Base-by-base conservation (phyloP, 30 jellyfish, hydroid and myxozoan genomes). In the Haliclystus octoradiatus region DNA sequence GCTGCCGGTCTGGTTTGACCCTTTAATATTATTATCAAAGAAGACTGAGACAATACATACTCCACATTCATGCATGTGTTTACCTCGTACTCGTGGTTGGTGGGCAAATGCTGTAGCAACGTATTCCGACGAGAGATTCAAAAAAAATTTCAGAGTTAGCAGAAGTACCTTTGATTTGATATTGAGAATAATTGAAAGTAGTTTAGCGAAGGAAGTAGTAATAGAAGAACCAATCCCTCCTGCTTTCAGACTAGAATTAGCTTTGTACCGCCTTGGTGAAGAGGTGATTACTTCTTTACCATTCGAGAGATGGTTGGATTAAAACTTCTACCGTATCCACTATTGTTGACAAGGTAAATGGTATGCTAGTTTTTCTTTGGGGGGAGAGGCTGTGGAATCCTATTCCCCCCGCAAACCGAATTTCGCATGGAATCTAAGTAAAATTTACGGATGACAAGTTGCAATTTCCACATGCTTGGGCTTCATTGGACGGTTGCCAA, bases 221-320 rank as follows among this genome's bases (percentile, higher is more conserved):
- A n/a, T n/a, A n/a, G n/a, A n/a, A n/a, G n/a, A n/a, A 70, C 79
- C 92, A 26, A 69, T 70, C 29, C 74, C 92, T 28, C 84, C 92
- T 33, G 92, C 61, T 66, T 50, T 78, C 23, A 35, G 84, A 71
- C 79, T 69, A 34, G 92, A 83, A 40, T 72, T 70, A 50, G 53
- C 84, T 47, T 30, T 78, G 73, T 69, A 69, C 52, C 69, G 72
- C 26, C 77, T 69, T 26, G 78, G n/a, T n/a, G 76, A 61, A 73
- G 78, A 69, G 78, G 92, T 62, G 84, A 69, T 71, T 78, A 78
- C 84, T 72, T 69, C 66, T 69, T 33, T 78, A 78, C 84, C 51
- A 78, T 68, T 31, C 49, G 75, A 69, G 92, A 69, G 27, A 32
- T 69, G 72, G 52, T 71, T 69, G 92, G 92, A 31, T 47, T 78